Conservation (phyloP, 2,113 vertebrate species). For the Delphinus delphis region DNA sequence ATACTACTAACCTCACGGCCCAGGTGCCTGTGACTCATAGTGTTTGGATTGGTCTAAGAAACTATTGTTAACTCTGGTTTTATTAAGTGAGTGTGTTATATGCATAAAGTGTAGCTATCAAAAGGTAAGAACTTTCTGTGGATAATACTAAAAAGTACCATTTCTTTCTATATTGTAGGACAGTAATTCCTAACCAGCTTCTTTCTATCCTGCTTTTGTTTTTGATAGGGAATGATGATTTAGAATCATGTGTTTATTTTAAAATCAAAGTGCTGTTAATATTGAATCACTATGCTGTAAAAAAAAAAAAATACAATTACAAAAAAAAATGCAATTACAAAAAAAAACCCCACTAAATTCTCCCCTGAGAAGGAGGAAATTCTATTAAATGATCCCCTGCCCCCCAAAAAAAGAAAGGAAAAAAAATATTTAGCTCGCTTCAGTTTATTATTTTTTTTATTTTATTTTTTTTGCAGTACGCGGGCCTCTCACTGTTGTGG, state of each 20-base stretch:
- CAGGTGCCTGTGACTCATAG: neutral
- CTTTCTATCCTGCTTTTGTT: neutral
- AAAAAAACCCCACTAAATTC: neutral
- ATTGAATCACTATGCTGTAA: neutral
- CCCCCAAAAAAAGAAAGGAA: neutral
- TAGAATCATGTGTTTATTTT: constrained; percentile 6
- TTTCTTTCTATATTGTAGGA: neutral
- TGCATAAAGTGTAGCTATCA: neutral
- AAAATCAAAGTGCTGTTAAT: neutral
- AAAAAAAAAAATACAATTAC: neutral
- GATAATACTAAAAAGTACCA: neutral
- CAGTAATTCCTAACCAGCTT: neutral
- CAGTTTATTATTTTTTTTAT: neutral
- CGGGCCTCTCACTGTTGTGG: no score
- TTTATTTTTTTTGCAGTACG: no score
- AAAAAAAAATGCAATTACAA: neutral
- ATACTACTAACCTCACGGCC: neutral
- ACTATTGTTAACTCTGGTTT: neutral
- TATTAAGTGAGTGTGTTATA: neutral
- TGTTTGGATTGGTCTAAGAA: neutral
- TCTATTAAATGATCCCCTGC: neutral
- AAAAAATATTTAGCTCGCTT: neutral
- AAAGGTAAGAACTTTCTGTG: neutral
- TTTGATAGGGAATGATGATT: neutral
- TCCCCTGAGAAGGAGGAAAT: neutral